These are phyloP conservation scores for Venustaconcha ellipsiformis DNA, from an alignment of 1,140 invertebrate genomes.

Conservation along the genomic window DNA sequence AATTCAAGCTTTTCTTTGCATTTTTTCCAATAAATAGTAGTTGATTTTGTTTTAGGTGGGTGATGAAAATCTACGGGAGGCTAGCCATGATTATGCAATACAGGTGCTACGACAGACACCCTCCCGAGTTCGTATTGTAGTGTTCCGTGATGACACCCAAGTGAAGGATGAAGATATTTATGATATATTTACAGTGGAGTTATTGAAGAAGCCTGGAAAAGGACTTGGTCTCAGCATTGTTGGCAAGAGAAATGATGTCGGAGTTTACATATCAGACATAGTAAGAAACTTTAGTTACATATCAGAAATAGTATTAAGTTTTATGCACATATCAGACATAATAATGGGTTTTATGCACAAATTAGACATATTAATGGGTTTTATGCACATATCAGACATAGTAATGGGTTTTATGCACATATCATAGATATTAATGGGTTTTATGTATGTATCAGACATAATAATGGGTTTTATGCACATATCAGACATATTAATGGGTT, in stretches of 20 bases:
- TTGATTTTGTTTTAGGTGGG: slow-evolving; percentile 81
- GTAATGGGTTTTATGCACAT: no score
- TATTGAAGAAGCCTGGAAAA: slow-evolving; percentile 92
- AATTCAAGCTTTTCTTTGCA: no score
- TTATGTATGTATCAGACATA: no score
- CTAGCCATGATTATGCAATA: slow-evolving; percentile 87
- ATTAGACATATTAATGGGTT: no score
- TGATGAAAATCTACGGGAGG: slow-evolving; percentile 87
- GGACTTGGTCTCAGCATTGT: slow-evolving; percentile 92
- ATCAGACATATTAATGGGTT: slow-evolving; percentile 87
- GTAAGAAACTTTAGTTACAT: slow-evolving; percentile 85
- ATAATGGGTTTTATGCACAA: no score
- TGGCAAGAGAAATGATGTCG: slow-evolving; percentile 86
- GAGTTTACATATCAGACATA: slow-evolving; percentile 95
- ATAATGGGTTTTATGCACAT: slow-evolving; percentile 72
- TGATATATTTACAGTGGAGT: slow-evolving; percentile 88
- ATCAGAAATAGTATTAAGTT: slow-evolving; percentile 93
- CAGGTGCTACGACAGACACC: slow-evolving; percentile 71
- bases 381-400: no score
- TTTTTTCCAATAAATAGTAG: no score
- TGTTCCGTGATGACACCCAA: slow-evolving; percentile 80
- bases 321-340: slow-evolving; percentile 61
- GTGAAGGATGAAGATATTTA: slow-evolving; percentile 77
- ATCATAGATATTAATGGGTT: no score
- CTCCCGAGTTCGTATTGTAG: slow-evolving; percentile 86